phyloP scores from a whole-genome alignment of 2,888 invertebrate species.

The Orchestes rusci region DNA sequence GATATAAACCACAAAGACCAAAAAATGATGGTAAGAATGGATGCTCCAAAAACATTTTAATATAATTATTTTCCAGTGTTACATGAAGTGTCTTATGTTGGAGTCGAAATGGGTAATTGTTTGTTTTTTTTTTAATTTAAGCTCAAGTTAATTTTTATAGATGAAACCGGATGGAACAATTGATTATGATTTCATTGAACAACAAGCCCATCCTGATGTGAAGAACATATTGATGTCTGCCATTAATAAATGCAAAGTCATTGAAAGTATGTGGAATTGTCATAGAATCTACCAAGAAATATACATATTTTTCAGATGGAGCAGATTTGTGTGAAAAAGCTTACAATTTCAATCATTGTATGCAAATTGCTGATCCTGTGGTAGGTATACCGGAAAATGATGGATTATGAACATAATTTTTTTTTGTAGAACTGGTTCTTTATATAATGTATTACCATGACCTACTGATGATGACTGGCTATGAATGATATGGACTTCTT shows the following conservation, averaged over 20 bases:
- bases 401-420: not conserved
- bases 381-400: constrained; percentile 25
- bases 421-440: constrained; percentile 33
- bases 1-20: constrained; percentile 30
- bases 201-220: constrained; percentile 31
- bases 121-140: not conserved
- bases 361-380: constrained; percentile 33
- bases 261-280: constrained; percentile 34
- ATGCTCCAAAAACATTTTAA: not conserved
- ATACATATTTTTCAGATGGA: constrained; percentile 30
- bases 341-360: constrained; percentile 35
- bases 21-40: constrained; percentile 31
- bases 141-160: constrained; percentile 25
- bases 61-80: constrained; percentile 32
- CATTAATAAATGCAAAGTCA: constrained; percentile 32
- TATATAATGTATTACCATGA: too few relatives aligned
- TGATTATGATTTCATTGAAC: constrained; percentile 34
- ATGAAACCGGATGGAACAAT: constrained; percentile 33
- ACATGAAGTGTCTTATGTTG: constrained; percentile 37
- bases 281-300: constrained; percentile 5
- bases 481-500: too few relatives aligned
- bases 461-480: too few relatives aligned
- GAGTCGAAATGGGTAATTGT: constrained; percentile 37
- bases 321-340: constrained; percentile 35
- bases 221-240: constrained; percentile 31